Conservation (phyloP, 2,888 invertebrate genomes). For the Neocrepidodera transversa region DNA sequence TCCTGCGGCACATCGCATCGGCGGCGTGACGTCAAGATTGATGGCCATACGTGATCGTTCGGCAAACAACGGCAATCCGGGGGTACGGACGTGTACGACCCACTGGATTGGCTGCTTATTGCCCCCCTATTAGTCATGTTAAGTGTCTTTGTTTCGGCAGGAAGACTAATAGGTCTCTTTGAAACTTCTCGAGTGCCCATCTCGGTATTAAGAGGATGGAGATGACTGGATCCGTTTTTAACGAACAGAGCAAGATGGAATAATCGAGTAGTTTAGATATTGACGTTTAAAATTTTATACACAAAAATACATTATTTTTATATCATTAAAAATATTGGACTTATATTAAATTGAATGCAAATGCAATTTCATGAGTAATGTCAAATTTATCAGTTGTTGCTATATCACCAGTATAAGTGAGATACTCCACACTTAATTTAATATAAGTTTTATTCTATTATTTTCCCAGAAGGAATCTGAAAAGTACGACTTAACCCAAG, state of each 20-base stretch:
- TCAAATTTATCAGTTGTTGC: too few relatives aligned
- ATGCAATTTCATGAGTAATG: too few relatives aligned
- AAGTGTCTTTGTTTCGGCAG: slow-evolving; percentile 33
- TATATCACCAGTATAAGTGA: too few relatives aligned
- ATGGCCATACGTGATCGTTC: slow-evolving; percentile 54
- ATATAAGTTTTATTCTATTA: too few relatives aligned
- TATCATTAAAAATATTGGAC: too few relatives aligned
- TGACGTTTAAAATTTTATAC: too few relatives aligned
- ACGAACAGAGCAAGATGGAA: not conserved
- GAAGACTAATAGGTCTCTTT: slow-evolving; percentile 25
- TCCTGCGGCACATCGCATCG: slow-evolving; percentile 14
- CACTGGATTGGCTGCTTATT: slow-evolving; percentile 48
- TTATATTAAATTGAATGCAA: too few relatives aligned
- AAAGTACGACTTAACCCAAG: too few relatives aligned
- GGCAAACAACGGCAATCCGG: slow-evolving; percentile 55
- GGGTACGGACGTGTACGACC: slow-evolving; percentile 50
- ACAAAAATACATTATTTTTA: too few relatives aligned
- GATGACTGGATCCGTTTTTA: not conserved
- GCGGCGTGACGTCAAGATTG: slow-evolving; percentile 49
- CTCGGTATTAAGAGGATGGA: slow-evolving; percentile 2
- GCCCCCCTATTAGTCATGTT: slow-evolving; percentile 42
- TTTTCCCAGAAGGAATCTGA: too few relatives aligned
- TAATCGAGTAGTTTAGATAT: too few relatives aligned
- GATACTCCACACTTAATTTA: too few relatives aligned
- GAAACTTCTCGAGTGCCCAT: slow-evolving; percentile 19